Base-by-base conservation (phyloP, 1,140 invertebrate species). In the Ctenoplectra terminalis region DNA sequence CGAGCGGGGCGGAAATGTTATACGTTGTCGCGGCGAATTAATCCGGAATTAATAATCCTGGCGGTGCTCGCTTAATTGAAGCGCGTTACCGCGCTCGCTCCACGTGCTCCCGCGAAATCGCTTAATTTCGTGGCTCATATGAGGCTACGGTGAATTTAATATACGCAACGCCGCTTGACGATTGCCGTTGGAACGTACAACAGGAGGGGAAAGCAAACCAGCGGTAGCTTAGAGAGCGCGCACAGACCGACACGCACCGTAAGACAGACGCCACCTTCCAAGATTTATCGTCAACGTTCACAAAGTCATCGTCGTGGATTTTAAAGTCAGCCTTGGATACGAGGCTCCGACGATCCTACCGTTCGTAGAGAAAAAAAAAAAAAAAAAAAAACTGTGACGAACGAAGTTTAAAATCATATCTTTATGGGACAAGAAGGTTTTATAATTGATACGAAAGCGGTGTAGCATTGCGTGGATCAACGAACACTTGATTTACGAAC, bases 121-220 rank as follows among this genome's bases (percentile, higher is more conserved):
- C 91, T 92, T 92, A 89, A 92, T 92, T 92, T 91, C 88, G 87
- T 88, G 88, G 90, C 87, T 90, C 87, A 82, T 90, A 88, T 86
- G 86, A 84, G 78, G 81, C 83, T 70, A 88, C 86, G 89, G 83
- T 84, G 85, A 87, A 88, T 90, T 90, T 90, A 90, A 91, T 90
- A 89, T 89, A 88, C 82, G 81, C 74, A 80, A 64, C 64, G 71
- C 75, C 78, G 46, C 64, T 85, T 82, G 76, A 90, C 84, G 89
- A 74, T 72, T 80, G 82, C 76, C 80, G 90, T 86, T 85, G 87
- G 80, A 86, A 86, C 89, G 86, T 90, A 86, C 83, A 87, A 31
- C 13, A 17, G 40, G 54, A 40, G 43, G 64, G 56, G 72, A 74
- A 63, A 67, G 75, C 82, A 64, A 86, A 80, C 56, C 43, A 58